These are phyloP conservation scores for Yponomeuta evonymella DNA, from an alignment of 2,888 invertebrate genomes.

Conservation along the genomic window DNA sequence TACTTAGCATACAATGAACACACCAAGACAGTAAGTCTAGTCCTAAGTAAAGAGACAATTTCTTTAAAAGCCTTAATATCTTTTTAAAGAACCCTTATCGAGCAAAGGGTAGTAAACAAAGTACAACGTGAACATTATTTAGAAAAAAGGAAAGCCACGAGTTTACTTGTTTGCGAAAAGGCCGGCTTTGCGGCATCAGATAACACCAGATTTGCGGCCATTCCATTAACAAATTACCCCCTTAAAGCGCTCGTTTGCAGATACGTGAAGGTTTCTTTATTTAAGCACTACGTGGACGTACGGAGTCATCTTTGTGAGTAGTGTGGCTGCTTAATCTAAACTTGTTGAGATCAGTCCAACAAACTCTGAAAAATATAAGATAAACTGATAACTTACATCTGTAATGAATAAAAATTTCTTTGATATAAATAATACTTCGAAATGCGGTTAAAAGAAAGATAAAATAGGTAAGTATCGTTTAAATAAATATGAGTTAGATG, in stretches of 20 bases:
- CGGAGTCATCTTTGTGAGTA: neutral
- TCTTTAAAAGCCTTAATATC: constrained; percentile 68
- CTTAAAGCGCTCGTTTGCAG: constrained; percentile 38
- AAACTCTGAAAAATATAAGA: too few species aligned
- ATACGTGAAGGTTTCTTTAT: constrained; percentile 12
- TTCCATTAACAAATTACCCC: constrained; percentile 70
- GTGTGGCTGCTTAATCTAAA: neutral
- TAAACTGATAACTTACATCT: too few species aligned
- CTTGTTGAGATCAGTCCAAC: too few species aligned
- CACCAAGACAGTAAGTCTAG: constrained; percentile 10
- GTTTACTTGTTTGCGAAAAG: constrained; percentile 67
- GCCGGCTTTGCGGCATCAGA: constrained; percentile 62
- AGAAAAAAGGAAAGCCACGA: constrained; percentile 54
- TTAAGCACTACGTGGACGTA: neutral
- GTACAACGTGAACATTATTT: constrained; percentile 61
- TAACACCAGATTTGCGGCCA: constrained; percentile 65
- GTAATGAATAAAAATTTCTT: too few species aligned
- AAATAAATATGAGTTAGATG: too few species aligned
- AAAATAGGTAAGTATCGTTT: too few species aligned
- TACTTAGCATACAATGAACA: neutral
- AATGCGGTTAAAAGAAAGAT: too few species aligned
- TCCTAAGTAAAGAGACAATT: constrained; percentile 45
- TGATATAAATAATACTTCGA: too few species aligned
- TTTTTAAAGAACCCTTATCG: constrained; percentile 67
- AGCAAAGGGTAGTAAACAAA: constrained; percentile 63